A percentile compares a stretch with the other conserved stretches of the same genome.
Evolutionary conservation across 2,113 vertebrate species (phyloP).

Genomic region (Strigops habroptila): DNA sequence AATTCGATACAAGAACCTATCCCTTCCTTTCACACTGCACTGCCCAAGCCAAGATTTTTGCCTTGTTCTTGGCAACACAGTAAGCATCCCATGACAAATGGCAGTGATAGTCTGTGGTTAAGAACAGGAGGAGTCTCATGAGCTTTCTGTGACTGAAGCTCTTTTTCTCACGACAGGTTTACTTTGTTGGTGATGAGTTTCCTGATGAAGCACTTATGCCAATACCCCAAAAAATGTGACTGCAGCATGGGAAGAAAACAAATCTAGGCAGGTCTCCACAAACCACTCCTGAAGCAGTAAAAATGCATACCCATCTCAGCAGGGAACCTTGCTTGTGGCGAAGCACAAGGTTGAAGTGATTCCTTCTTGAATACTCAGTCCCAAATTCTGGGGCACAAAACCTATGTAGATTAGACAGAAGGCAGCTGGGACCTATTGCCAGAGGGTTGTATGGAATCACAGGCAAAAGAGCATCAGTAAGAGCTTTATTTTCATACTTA

Average conservation of each 20-base stretch:
- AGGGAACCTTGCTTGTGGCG: background rate
- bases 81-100: background rate
- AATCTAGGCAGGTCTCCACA: background rate
- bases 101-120: background rate
- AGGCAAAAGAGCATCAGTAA: background rate
- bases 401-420: accelerated
- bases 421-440: background rate
- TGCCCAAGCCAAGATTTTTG: background rate
- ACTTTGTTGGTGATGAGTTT: background rate
- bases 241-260: background rate
- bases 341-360: background rate
- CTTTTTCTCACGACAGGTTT: background rate
- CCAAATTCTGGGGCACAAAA: background rate
- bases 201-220: background rate
- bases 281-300: background rate
- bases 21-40: background rate
- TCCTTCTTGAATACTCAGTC: background rate
- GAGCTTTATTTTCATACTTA: background rate
- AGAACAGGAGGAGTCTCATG: background rate
- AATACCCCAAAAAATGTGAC: background rate
- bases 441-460: background rate
- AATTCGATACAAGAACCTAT: background rate
- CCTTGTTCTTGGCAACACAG: background rate
- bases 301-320: background rate
- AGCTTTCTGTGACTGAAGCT: background rate